Percentiles rank a stretch among this genome's conserved stretches.
Conservation (phyloP, 92 coral and sea anemone genomes). For the Desmophyllum pertusum region DNA sequence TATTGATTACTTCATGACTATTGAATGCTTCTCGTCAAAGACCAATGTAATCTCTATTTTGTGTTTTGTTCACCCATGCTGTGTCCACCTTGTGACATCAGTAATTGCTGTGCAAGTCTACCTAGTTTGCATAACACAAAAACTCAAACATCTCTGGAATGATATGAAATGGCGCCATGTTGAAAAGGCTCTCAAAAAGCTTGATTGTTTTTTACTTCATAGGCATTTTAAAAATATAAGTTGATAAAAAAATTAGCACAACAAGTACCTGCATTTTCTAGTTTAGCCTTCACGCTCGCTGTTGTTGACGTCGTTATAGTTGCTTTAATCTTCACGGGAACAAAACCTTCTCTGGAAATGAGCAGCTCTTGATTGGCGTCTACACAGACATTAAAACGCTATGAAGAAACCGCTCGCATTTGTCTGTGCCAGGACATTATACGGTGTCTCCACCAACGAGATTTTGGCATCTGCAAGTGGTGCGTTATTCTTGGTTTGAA, state of each 20-base stretch:
- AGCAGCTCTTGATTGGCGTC: slow-evolving; percentile 20
- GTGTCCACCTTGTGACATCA: too few relatives aligned
- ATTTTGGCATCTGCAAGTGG: slow-evolving; percentile 28
- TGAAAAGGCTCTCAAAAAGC: neutral
- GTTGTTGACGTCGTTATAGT: neutral
- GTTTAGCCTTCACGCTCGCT: neutral
- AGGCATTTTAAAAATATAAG: neutral
- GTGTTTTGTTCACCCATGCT: too few relatives aligned
- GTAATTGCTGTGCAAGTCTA: too few relatives aligned
- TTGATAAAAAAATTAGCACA: neutral
- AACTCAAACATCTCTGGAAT: too few relatives aligned
- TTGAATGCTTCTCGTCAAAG: too few relatives aligned
- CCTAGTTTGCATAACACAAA: too few relatives aligned
- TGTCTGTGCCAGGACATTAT: slow-evolving; percentile 22
- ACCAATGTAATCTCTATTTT: too few relatives aligned
- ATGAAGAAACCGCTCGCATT: slow-evolving; percentile 36
- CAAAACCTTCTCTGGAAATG: slow-evolving; percentile 17
- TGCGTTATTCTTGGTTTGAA: neutral
- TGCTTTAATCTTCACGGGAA: slow-evolving; percentile 4
- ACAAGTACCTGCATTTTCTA: slow-evolving; percentile 18
- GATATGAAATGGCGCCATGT: too few relatives aligned
- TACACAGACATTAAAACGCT: slow-evolving; percentile 21
- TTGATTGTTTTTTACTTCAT: too few relatives aligned
- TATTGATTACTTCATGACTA: too few relatives aligned
- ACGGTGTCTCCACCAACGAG: slow-evolving; percentile 40